Evolutionary conservation across 1,140 invertebrate species (phyloP).

Genomic region (Pinna nobilis): DNA sequence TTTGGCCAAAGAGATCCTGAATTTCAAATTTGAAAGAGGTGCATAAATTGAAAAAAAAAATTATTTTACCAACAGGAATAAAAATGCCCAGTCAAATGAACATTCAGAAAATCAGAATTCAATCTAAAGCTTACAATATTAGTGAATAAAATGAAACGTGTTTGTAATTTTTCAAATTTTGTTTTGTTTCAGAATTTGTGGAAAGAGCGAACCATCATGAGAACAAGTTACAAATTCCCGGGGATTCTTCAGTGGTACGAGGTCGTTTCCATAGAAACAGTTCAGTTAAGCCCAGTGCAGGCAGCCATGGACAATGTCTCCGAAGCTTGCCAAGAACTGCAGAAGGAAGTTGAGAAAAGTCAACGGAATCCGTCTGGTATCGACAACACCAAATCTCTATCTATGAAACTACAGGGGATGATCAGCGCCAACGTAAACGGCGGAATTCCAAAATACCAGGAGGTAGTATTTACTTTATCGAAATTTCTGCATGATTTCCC

Average conservation of each 20-base stretch:
- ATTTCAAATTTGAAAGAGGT: no score
- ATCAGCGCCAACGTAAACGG: conserved; percentile 69
- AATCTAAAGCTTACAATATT: no score
- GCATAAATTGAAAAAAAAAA: no score
- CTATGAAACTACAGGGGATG: conserved; percentile 84
- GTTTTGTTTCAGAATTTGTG: conserved; percentile 61
- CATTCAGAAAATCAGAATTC: no score
- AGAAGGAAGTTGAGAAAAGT: conserved; percentile 44
- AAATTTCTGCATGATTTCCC: background rate
- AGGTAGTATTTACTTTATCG: conserved; percentile 57
- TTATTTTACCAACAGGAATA: no score
- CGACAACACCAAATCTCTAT: conserved; percentile 86
- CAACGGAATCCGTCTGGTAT: conserved; percentile 41
- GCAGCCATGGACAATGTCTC: conserved; percentile 66
- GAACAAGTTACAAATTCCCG: conserved; percentile 64
- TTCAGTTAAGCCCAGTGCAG: conserved; percentile 57
- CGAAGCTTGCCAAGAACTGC: conserved; percentile 59
- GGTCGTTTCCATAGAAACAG: conserved; percentile 50
- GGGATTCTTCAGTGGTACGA: conserved; percentile 72
- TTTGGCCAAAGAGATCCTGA: no score
- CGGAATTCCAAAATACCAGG: conserved; percentile 68
- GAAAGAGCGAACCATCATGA: conserved; percentile 63
- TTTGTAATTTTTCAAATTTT: background rate
- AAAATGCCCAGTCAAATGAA: no score
- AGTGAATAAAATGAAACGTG: no score